A percentile compares a stretch with the other conserved stretches of the same genome.
These are phyloP conservation scores for Scelioninae gen. 2 DNA, from an alignment of 2,888 invertebrate genomes.

Conservation along the genomic window DNA sequence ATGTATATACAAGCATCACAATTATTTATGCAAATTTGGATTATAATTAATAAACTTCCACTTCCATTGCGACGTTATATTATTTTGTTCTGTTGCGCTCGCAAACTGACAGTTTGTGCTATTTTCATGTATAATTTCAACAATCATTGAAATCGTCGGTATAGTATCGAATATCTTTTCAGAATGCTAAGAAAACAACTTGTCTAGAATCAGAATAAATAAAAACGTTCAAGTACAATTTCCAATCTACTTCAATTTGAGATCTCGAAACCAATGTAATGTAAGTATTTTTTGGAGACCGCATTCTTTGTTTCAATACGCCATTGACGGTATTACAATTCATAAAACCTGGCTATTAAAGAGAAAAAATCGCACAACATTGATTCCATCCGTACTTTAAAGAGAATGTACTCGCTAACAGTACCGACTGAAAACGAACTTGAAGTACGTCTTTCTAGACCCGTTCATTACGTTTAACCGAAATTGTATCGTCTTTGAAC, in stretches of 20 bases:
- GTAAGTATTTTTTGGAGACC: background rate
- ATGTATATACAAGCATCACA: too few species aligned
- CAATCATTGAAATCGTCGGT: background rate
- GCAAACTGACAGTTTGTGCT: background rate
- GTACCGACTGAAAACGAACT: constrained; percentile 2
- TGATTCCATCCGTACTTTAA: constrained; percentile 33
- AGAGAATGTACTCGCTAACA: constrained; percentile 31
- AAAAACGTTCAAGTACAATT: background rate
- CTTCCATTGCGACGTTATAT: background rate
- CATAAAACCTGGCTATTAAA: constrained; percentile 13
- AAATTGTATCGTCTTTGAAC: constrained; percentile 20
- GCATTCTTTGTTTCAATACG: constrained; percentile 2
- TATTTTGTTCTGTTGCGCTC: background rate
- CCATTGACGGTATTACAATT: constrained; percentile 5
- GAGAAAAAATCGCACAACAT: constrained; percentile 26
- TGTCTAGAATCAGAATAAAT: too few species aligned
- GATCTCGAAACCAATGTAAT: background rate
- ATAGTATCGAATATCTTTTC: background rate
- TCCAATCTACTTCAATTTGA: background rate
- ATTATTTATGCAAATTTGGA: background rate
- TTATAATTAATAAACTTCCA: background rate
- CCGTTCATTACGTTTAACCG: background rate
- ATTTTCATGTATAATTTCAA: constrained; percentile 3
- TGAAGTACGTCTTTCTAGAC: constrained; percentile 3
- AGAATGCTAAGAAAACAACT: background rate